Conservation (phyloP, 2,797 vertebrate species). For the Phataginus tetradactyla region DNA sequence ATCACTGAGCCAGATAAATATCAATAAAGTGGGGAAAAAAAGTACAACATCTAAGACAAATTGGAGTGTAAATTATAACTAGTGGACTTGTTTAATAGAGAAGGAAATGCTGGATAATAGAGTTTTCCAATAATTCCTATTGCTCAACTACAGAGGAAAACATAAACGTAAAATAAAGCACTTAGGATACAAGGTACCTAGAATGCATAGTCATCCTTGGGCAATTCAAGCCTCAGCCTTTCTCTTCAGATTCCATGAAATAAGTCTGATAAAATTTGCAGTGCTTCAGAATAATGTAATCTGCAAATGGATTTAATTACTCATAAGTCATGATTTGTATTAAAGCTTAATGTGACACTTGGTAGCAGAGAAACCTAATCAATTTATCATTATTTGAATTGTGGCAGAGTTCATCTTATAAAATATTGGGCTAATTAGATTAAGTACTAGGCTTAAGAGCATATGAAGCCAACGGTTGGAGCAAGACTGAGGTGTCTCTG, state of each 20-base stretch:
- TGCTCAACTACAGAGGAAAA: not conserved
- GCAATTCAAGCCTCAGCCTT: not conserved
- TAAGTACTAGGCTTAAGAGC: conserved; percentile 47
- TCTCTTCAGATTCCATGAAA: not conserved
- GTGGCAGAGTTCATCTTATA: conserved; percentile 36
- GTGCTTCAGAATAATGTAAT: not conserved
- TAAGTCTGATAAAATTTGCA: not conserved
- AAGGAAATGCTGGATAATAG: not conserved
- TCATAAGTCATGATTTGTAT: not conserved
- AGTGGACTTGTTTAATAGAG: not conserved
- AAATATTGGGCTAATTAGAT: conserved; percentile 43
- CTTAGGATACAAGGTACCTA: not conserved
- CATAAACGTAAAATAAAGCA: not conserved
- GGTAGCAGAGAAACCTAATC: conserved; percentile 37
- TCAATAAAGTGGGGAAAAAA: not conserved
- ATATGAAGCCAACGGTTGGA: conserved; percentile 58
- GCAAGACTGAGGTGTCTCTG: not conserved
- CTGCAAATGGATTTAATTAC: conserved; percentile 57
- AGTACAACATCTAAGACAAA: not conserved
- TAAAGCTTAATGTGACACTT: conserved; percentile 63
- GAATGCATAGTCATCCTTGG: not conserved
- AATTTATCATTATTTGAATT: conserved; percentile 57
- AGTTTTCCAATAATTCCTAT: not conserved
- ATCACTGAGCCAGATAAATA: not conserved
- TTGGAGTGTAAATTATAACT: not conserved